Evolutionary conservation across 1,140 invertebrate species (phyloP), one percentile per base, ranked within the genome.

Genomic region (Pristionchus pacificus): DNA sequence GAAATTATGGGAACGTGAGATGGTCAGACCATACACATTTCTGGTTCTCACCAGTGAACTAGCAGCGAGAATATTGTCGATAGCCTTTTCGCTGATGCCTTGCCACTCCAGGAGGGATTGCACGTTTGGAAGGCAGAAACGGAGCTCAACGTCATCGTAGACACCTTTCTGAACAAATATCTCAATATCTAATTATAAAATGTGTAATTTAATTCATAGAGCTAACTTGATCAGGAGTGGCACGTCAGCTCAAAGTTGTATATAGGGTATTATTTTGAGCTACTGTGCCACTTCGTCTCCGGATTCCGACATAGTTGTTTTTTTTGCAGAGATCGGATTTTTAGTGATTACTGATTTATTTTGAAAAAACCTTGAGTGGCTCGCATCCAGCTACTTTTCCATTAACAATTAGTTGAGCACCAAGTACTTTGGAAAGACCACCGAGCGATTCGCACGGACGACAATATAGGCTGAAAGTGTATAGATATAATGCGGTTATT

Each of bases 131-230:
- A 82, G 68, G 61, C 80, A 82, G 69, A 82, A 82, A 19, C 63
- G 73, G 10, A 82, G 69, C 38, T 81, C 79, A 61, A 82, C 57
- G 68, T 82, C 82, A 38, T 82, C 81, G 63, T 83, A 80, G 14
- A 61, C 68, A 3, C 80, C 80, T 70, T 62, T 62, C 68, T 70
- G 19, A 29, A 69, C 1, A 61, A 15, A 27, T 14, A 30, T 30
- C 24, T 61, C 55, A 19, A 57, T 57, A 57, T n/a, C n/a, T n/a
- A n/a, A n/a, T n/a, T n/a, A n/a, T n/a, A n/a, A n/a, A n/a, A n/a
- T n/a, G n/a, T n/a, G n/a, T n/a, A n/a, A n/a, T n/a, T n/a, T n/a
- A n/a, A n/a, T n/a, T n/a, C n/a, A n/a, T n/a, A n/a, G n/a, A n/a
- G n/a, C n/a, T n/a, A n/a, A n/a, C n/a, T n/a, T n/a, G n/a, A n/a